phyloP scores from a whole-genome alignment of 2,113 vertebrate genomes.

The Ameiurus melas region DNA sequence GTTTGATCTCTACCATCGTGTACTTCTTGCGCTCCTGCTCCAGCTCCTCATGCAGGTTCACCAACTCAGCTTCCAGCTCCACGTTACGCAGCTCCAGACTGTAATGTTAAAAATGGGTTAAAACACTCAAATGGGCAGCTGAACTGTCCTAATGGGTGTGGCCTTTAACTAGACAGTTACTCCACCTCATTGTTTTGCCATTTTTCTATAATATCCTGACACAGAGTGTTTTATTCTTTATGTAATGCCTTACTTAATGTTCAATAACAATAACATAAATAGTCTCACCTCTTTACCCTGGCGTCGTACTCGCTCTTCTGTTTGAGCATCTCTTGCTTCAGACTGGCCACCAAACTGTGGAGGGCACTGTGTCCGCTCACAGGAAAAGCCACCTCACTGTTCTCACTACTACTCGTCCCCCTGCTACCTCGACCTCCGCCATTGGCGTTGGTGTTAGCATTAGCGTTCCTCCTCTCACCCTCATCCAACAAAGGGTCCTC shows the following conservation, averaged over 20 bases:
- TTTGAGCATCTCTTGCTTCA: constrained; percentile 96
- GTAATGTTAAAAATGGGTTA: constrained; percentile 13
- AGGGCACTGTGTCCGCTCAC: constrained; percentile 85
- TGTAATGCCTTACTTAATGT: neutral
- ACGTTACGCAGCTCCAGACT: constrained; percentile 93
- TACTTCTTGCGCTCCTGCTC: constrained; percentile 98
- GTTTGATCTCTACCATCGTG: constrained; percentile 99
- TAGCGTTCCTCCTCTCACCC: constrained; percentile 49
- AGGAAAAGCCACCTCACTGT: constrained; percentile 79
- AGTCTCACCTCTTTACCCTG: constrained; percentile 88
- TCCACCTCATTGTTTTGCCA: neutral
- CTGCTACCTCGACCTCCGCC: constrained; percentile 76
- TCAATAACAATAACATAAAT: neutral
- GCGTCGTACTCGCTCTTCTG: constrained; percentile 94
- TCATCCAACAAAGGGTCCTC: constrained; percentile 84
- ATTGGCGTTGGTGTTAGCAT: neutral
- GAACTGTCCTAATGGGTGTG: neutral
- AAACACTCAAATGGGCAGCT: neutral
- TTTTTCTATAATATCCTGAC: no score
- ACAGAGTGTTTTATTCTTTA: neutral
- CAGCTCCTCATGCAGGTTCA: constrained; percentile 88
- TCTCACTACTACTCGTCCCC: constrained; percentile 87
- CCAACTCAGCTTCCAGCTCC: constrained; percentile 90
- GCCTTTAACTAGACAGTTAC: neutral
- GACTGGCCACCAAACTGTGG: constrained; percentile 91